Evolutionary conservation across 2,797 vertebrate species (phyloP), one percentile per base, ranked within the genome.

Genomic region (Cirrhinus molitorella): DNA sequence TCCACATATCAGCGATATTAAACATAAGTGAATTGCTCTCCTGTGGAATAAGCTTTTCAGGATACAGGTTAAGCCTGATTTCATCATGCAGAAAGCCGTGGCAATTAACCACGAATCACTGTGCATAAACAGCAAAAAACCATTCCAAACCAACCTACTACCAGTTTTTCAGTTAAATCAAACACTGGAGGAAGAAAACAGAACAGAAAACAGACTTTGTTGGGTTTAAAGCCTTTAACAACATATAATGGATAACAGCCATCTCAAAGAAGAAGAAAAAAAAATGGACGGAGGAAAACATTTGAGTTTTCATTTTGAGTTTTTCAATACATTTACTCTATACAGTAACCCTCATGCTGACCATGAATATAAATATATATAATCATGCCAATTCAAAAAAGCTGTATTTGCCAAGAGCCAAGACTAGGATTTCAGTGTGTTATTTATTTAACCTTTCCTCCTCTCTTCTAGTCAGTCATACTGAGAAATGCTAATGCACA

Each of bases 51-150:
- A 72, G 51, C 53, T 82, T 74, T 57, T 49, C 57, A 61, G 59
- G 72, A 82, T 37, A 71, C 71, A 49, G n/a, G 71, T 63, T 51
- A 74, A 51, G 45, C 49, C 45, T 37, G 80, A 74, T 74, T 65
- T 63, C 51, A 43, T 65, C n/a, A 73, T 63, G 31, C 10, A 51
- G n/a, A 49, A 37, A 61, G 63, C 31, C 0, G 12, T 34, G 73
- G 80, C 68, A 63, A 63, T 65, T 74, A 81, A 34, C 25, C 76
- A 74, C 83, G 84, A 89, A 87, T 85, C 55, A 53, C 25, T 88
- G 89, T 91, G 86, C 89, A 77, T 87, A 85, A 89, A 89, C 47
- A 88, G 83, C 57, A 87, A 91, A 85, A 91, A 89, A n/a, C n/a
- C n/a, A n/a, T n/a, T n/a, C n/a, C n/a, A n/a, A n/a, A n/a, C n/a